Percentiles rank a stretch among this genome's conserved stretches.
Conservation (phyloP, 2,888 invertebrate genomes). For the Thera britannica region DNA sequence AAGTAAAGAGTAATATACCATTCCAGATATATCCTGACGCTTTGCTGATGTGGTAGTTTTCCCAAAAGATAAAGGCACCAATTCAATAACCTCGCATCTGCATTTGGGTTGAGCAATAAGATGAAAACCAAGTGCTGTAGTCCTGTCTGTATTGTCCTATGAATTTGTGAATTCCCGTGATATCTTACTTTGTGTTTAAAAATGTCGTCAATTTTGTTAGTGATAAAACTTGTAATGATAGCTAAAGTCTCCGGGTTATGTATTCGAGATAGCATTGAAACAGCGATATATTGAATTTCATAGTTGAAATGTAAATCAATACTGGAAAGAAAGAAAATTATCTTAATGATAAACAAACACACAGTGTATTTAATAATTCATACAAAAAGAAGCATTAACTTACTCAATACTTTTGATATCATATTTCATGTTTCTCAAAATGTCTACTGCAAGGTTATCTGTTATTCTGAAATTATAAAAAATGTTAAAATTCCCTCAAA, state of each 20-base stretch:
- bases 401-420: conserved; percentile 50
- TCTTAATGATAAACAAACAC: neutral
- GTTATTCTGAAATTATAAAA: conserved; percentile 60
- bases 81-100: conserved; percentile 42
- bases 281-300: conserved; percentile 62
- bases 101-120: conserved; percentile 51
- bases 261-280: conserved; percentile 59
- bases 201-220: conserved; percentile 58
- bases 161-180: conserved; percentile 71
- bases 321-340: conserved; percentile 53
- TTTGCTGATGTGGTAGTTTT: conserved; percentile 72
- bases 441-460: conserved; percentile 61
- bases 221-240: conserved; percentile 57
- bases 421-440: conserved; percentile 56
- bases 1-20: conserved; percentile 71
- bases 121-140: conserved; percentile 68
- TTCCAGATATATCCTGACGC: conserved; percentile 68
- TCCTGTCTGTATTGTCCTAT: conserved; percentile 63
- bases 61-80: conserved; percentile 69
- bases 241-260: conserved; percentile 51
- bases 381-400: conserved; percentile 37
- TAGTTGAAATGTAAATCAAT: conserved; percentile 59
- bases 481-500: neutral
- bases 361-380: neutral
- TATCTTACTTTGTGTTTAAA: conserved; percentile 72